Conservation (phyloP, 1,140 invertebrate species). For the Tetranychus urticae region DNA sequence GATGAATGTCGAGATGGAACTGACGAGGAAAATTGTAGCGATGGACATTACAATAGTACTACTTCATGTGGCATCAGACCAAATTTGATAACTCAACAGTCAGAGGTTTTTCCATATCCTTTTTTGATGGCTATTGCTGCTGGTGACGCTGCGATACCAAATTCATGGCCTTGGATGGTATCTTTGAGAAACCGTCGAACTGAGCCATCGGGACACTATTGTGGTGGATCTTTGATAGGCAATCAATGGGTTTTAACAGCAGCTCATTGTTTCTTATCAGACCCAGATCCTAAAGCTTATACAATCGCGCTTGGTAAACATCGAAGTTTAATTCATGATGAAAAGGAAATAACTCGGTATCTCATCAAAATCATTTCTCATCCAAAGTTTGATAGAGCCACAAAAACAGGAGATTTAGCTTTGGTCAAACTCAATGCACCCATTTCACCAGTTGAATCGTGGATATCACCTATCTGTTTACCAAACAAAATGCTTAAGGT, state of each 20-base stretch:
- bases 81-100: background rate
- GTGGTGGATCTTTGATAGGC: conserved; percentile 5
- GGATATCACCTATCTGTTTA: conserved; percentile 21
- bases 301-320: conserved; percentile 10
- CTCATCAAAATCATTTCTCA: conserved; percentile 9
- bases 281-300: conserved; percentile 4
- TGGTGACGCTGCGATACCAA: conserved; percentile 15
- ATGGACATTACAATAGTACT: background rate
- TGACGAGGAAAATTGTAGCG: conserved; percentile 28
- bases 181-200: conserved; percentile 3
- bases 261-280: conserved; percentile 5
- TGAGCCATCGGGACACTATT: conserved; percentile 17
- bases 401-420: conserved; percentile 30
- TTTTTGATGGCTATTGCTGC: conserved; percentile 18
- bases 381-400: conserved; percentile 2
- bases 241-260: background rate
- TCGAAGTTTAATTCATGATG: conserved; percentile 8
- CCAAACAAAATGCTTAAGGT: conserved; percentile 14
- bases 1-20: conserved; percentile 80
- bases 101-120: background rate
- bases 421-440: conserved; percentile 29
- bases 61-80: background rate
- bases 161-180: conserved; percentile 24
- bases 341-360: conserved; percentile 12
- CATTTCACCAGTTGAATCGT: conserved; percentile 24